phyloP scores from a whole-genome alignment of 1,140 invertebrate genomes.

The Ostrea denselamellosa region DNA sequence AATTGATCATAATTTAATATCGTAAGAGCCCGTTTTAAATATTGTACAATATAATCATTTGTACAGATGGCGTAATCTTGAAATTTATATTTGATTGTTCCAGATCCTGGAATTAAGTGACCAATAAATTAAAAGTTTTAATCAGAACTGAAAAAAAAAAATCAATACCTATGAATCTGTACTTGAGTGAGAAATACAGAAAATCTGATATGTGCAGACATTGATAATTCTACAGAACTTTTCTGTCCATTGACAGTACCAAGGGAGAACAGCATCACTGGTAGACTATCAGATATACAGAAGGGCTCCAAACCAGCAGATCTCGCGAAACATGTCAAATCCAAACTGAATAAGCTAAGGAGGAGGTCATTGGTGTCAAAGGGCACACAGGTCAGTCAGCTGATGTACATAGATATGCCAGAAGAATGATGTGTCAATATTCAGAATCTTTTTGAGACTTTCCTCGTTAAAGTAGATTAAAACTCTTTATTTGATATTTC shows the following conservation, averaged over 20 bases:
- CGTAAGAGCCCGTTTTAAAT: too few relatives aligned
- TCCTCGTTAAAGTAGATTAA: background rate
- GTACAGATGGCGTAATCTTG: too few relatives aligned
- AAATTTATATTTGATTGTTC: too few relatives aligned
- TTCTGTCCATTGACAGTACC: constrained; percentile 42
- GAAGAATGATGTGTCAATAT: background rate
- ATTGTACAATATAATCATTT: too few relatives aligned
- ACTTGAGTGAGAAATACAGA: too few relatives aligned
- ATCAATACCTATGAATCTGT: too few relatives aligned
- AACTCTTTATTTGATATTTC: background rate
- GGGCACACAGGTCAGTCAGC: background rate
- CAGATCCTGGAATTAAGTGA: too few relatives aligned
- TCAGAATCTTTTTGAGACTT: background rate
- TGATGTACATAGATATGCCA: background rate
- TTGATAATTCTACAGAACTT: too few relatives aligned
- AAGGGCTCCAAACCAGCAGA: constrained; percentile 40
- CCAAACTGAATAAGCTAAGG: constrained; percentile 17
- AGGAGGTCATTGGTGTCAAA: background rate
- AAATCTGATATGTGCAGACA: too few relatives aligned
- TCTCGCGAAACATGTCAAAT: constrained; percentile 29
- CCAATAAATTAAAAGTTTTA: too few relatives aligned
- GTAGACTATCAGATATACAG: constrained; percentile 32
- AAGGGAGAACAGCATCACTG: constrained; percentile 35
- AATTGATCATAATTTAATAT: too few relatives aligned
- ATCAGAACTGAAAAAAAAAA: too few relatives aligned